Evolutionary conservation across 2,113 vertebrate species (phyloP).

Genomic region (Xiphorhynchus elegans): DNA sequence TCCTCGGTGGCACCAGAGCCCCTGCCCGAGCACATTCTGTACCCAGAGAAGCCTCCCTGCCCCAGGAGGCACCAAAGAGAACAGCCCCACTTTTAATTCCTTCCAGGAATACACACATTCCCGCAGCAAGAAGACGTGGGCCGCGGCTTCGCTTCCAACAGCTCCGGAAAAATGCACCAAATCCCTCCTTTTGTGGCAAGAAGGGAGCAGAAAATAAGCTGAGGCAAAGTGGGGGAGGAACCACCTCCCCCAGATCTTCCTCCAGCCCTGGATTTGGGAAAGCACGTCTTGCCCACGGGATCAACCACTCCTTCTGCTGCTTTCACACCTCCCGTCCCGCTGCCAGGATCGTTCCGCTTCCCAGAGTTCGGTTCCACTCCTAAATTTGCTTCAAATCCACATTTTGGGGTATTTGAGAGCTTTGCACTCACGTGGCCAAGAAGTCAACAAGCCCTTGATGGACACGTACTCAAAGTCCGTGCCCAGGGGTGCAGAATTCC

Average conservation of each 20-base stretch:
- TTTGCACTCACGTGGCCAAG: accelerated
- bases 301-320: not conserved
- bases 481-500: accelerated
- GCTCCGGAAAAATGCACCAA: slow-evolving; percentile 18
- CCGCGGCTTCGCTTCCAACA: slow-evolving; percentile 22
- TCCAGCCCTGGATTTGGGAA: not conserved
- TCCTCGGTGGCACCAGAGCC: not conserved
- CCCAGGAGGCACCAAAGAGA: slow-evolving; percentile 55
- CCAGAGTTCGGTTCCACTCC: not conserved
- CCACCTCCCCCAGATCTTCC: not conserved
- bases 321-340: not conserved
- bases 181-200: not conserved
- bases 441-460: not conserved
- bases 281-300: not conserved
- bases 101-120: slow-evolving; percentile 46
- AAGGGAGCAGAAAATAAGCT: not conserved
- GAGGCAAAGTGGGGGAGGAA: not conserved
- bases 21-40: slow-evolving; percentile 28
- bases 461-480: not conserved
- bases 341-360: not conserved
- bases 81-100: slow-evolving; percentile 37
- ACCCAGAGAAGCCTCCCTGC: slow-evolving; percentile 21
- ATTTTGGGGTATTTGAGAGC: not conserved
- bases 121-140: slow-evolving; percentile 47
- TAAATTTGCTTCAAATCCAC: not conserved